Evolutionary conservation across 2,888 invertebrate species (phyloP), one percentile per base, ranked within the genome.

Genomic region (Chrysodeixis includens): DNA sequence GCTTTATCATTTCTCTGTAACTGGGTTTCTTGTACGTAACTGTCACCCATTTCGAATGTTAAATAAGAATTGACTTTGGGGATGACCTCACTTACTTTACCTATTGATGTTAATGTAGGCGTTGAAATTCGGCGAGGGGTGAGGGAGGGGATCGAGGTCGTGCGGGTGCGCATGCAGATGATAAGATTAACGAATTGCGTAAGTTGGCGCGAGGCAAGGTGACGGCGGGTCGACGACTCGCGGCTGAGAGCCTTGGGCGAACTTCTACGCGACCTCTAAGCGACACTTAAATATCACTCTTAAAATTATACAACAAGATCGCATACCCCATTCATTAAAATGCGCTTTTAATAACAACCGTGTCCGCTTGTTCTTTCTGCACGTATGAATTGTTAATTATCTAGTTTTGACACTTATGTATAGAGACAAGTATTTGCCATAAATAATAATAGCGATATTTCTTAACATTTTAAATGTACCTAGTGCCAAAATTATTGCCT

Each of bases 111-210:
- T 81, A 82, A 76, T 81, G 80, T 77, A 81, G 81, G 83, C 85
- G 85, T 88, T 83, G 76, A 88, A 91, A 88, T 93, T 93, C 87
- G 90, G 92, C 89, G 88, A 90, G 89, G 90, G 88, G 88, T 88
- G 84, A 85, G 89, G 83, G 92, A 88, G 88, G 86, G 79, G 73
- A 83, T 75, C 88, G 92, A 92, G 93, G 92, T 89, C 90, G 87
- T 79, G 85, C 88, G 88, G 87, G 90, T 89, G 88, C 89, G 91
- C 91, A 93, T 93, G 91, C 91, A 90, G 90, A 94, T 92, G 93
- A 94, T 94, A 94, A 94, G 93, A 94, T 94, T 93, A 92, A 89
- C 89, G 83, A 89, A 92, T 95, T 95, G 94, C 94, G 94, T 94
- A 95, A 94, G 92, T 89, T 88, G 84, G 86, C 89, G 90, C 91